Conservation (phyloP, 1,140 invertebrate genomes). For the Zaprionus taronus region DNA sequence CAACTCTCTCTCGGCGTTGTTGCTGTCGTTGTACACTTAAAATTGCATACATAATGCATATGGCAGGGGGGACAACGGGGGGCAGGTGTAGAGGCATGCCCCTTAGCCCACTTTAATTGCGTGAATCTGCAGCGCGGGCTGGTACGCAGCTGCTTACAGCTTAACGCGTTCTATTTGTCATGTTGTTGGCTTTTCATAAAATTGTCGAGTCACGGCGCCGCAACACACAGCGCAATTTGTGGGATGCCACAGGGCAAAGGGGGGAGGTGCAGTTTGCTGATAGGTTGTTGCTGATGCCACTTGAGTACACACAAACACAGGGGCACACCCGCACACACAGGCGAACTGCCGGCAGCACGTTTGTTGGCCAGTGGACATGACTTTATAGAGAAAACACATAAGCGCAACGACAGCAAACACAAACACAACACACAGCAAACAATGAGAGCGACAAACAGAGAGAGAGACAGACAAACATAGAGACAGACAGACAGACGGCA, state of each 20-base stretch:
- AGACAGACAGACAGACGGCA: slow-evolving; percentile 11
- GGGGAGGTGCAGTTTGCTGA: slow-evolving; percentile 7
- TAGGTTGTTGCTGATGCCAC: slow-evolving; percentile 17
- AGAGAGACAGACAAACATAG: slow-evolving; percentile 12
- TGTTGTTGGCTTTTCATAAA: slow-evolving; percentile 24
- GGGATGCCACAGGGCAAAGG: neutral
- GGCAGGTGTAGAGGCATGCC: neutral
- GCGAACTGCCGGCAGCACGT: slow-evolving; percentile 9
- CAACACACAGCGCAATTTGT: slow-evolving; percentile 13
- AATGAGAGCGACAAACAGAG: slow-evolving; percentile 7
- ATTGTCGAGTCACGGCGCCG: slow-evolving; percentile 14
- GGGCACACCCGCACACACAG: neutral
- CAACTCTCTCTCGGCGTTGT: neutral
- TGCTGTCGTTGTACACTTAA: slow-evolving; percentile 25
- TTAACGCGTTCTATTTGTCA: slow-evolving; percentile 33
- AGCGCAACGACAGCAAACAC: slow-evolving; percentile 14
- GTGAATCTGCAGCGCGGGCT: slow-evolving; percentile 29
- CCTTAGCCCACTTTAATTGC: slow-evolving; percentile 29
- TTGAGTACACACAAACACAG: slow-evolving; percentile 8
- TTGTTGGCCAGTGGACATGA: slow-evolving; percentile 17
- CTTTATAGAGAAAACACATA: slow-evolving; percentile 7
- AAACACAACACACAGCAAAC: slow-evolving; percentile 22
- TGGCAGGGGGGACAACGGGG: neutral
- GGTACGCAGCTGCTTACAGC: slow-evolving; percentile 11
- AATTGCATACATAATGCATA: slow-evolving; percentile 44